Percentiles rank a stretch among this genome's conserved stretches.
Conservation (phyloP, 53 echinoderm and acorn worm genomes). For the Echinometra lucunter region DNA sequence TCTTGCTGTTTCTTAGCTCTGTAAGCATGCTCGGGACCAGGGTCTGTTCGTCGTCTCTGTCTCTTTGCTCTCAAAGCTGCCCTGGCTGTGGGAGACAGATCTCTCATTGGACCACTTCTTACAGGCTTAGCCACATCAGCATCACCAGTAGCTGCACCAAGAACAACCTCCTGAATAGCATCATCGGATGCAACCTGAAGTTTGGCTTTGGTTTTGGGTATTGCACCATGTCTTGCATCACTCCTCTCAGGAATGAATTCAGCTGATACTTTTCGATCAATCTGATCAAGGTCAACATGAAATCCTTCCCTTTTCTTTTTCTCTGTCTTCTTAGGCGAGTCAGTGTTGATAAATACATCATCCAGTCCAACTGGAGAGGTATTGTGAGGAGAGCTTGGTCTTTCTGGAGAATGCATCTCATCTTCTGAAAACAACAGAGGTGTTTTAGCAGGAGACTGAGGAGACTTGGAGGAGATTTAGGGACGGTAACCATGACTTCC, state of each 20-base stretch:
- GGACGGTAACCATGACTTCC: constrained; percentile 64
- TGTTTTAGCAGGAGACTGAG: constrained; percentile 67
- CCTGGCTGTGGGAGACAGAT: constrained; percentile 71
- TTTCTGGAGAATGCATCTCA: constrained; percentile 70
- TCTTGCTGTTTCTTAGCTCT: constrained; percentile 63
- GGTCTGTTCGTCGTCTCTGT: constrained; percentile 85
- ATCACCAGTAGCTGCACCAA: background rate
- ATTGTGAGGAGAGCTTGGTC: constrained; percentile 30
- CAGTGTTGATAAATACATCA: constrained; percentile 62
- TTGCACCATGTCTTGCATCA: constrained; percentile 70
- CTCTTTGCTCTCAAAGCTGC: constrained; percentile 75
- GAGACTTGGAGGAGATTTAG: constrained; percentile 69
- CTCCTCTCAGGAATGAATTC: constrained; percentile 68
- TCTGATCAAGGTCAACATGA: constrained; percentile 64
- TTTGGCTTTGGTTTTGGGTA: constrained; percentile 65
- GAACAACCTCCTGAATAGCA: background rate
- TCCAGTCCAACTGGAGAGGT: constrained; percentile 42
- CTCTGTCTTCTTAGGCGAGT: constrained; percentile 38
- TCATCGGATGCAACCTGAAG: constrained; percentile 44
- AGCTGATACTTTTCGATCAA: constrained; percentile 61
- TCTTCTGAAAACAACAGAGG: constrained; percentile 81
- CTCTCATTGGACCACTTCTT: constrained; percentile 46
- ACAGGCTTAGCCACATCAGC: background rate
- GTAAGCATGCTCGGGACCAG: constrained; percentile 73
- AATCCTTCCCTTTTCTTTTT: constrained; percentile 64